phyloP scores from a whole-genome alignment of 2,888 invertebrate species.

The Aporophyla lueneburgensis region DNA sequence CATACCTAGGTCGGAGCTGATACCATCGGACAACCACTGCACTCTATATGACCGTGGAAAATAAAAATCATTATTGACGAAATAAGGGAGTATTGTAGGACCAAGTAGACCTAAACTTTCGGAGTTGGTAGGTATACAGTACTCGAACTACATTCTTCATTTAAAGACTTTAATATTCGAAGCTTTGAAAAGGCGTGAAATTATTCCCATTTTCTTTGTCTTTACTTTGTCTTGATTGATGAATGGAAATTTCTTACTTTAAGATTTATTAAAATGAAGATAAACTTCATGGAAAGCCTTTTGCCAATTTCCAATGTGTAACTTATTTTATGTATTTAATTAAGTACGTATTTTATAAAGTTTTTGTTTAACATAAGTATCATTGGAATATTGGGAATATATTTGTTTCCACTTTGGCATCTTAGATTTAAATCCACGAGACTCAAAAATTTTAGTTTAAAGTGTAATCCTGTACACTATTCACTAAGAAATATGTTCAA shows the following conservation, averaged over 20 bases:
- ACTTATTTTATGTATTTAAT: slow-evolving; percentile 1
- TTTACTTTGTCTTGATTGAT: slow-evolving; percentile 34
- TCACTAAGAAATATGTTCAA: background rate
- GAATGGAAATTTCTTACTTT: slow-evolving; percentile 30
- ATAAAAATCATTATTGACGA: no score
- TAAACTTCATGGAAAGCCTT: slow-evolving; percentile 6
- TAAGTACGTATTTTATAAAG: background rate
- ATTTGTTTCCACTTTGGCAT: background rate
- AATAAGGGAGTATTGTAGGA: no score
- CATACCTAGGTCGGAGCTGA: no score
- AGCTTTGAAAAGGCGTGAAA: slow-evolving; percentile 7
- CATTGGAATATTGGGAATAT: background rate
- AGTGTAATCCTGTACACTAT: no score
- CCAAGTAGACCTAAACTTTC: background rate
- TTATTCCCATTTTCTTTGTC: slow-evolving; percentile 35
- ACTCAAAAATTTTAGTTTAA: no score
- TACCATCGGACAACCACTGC: no score
- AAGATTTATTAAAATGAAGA: slow-evolving; percentile 29
- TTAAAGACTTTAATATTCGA: slow-evolving; percentile 15
- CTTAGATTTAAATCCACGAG: background rate
- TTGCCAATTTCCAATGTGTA: background rate
- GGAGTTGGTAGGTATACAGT: background rate
- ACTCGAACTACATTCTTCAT: slow-evolving; percentile 12
- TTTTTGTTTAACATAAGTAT: background rate
- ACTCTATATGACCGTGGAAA: no score